phyloP scores from a whole-genome alignment of 1,140 invertebrate genomes.

The Pseudomyrmex gracilis region DNA sequence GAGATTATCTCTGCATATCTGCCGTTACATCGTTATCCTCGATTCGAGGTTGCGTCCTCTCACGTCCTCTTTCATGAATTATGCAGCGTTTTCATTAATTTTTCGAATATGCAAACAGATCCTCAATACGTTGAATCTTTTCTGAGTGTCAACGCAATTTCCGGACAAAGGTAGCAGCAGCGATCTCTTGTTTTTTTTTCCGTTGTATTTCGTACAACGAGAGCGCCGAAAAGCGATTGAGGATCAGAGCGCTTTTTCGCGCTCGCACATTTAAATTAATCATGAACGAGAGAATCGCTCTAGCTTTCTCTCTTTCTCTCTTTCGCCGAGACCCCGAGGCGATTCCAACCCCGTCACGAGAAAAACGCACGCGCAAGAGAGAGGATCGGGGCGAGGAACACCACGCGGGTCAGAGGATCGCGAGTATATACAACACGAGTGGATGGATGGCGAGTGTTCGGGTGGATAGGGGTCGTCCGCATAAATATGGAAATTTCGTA shows the following conservation, averaged over 20 bases:
- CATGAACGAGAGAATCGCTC: constrained; percentile 47
- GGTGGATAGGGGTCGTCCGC: constrained; percentile 47
- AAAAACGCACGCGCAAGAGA: constrained; percentile 16
- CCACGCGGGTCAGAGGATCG: constrained; percentile 11
- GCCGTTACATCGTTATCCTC: constrained; percentile 17
- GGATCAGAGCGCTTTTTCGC: constrained; percentile 54
- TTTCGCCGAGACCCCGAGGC: constrained; percentile 27
- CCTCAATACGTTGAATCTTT: constrained; percentile 29
- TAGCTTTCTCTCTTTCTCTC: constrained; percentile 2
- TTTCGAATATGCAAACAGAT: constrained; percentile 47
- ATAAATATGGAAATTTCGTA: constrained; percentile 74
- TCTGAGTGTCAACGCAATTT: constrained; percentile 33
- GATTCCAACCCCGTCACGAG: constrained; percentile 21
- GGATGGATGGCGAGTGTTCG: constrained; percentile 43
- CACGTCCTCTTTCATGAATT: constrained; percentile 33
- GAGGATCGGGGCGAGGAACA: background rate
- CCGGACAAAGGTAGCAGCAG: background rate
- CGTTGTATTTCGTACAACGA: constrained; percentile 6
- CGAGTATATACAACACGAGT: constrained; percentile 42
- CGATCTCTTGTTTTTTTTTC: background rate
- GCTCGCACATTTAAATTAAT: constrained; percentile 63
- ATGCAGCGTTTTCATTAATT: constrained; percentile 51
- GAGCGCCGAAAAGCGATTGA: constrained; percentile 42
- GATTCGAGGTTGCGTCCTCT: constrained; percentile 12
- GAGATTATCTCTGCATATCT: constrained; percentile 2